phyloP scores from a whole-genome alignment of 2,888 invertebrate genomes.

The Patella pellucida region DNA sequence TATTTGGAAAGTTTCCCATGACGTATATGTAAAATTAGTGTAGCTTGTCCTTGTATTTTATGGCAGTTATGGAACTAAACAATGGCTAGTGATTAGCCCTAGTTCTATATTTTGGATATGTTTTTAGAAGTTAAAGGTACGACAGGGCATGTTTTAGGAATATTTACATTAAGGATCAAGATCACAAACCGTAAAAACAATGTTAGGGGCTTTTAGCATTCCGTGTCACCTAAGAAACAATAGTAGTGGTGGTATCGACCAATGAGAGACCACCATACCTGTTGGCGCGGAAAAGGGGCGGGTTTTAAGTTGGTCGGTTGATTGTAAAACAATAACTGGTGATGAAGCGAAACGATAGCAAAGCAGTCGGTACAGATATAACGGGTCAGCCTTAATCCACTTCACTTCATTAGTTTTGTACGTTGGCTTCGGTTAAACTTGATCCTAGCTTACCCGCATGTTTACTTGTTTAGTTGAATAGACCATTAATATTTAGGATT shows the following conservation, averaged over 20 bases:
- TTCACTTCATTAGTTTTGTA: slow-evolving; percentile 11
- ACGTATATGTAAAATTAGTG: too few species aligned
- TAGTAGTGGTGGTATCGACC: not conserved
- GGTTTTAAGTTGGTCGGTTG: not conserved
- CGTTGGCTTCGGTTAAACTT: not conserved
- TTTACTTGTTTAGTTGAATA: slow-evolving; percentile 5
- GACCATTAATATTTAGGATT: not conserved
- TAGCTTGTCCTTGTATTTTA: not conserved
- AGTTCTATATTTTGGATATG: not conserved
- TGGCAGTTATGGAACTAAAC: not conserved
- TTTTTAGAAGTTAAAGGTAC: not conserved
- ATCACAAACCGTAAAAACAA: slow-evolving; percentile 3
- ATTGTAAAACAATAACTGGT: slow-evolving; percentile 9
- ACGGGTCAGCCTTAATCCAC: slow-evolving; percentile 7
- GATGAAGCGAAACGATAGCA: slow-evolving; percentile 9
- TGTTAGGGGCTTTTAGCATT: not conserved
- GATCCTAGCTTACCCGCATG: slow-evolving; percentile 1
- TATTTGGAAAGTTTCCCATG: too few species aligned
- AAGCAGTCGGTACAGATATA: slow-evolving; percentile 10
- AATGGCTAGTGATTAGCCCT: not conserved
- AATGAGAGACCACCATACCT: not conserved
- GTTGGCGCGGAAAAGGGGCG: slow-evolving; percentile 7
- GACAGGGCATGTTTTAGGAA: slow-evolving; percentile 9
- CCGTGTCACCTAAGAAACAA: slow-evolving; percentile 10
- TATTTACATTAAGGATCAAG: slow-evolving; percentile 3